Conservation (phyloP, 2,797 vertebrate genomes). For the Sebastes alutus region DNA sequence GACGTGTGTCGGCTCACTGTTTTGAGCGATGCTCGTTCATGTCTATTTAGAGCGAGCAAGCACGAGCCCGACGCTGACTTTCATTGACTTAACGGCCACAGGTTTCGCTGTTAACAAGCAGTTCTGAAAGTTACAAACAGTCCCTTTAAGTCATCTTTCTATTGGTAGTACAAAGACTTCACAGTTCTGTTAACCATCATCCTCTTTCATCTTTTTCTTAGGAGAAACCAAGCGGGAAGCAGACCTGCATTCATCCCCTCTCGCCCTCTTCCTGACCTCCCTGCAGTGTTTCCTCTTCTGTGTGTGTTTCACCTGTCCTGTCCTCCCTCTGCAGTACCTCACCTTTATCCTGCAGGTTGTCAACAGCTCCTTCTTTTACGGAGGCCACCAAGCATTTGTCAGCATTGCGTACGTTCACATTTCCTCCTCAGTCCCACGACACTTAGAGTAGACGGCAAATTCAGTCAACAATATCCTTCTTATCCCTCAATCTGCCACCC, state of each 20-base stretch:
- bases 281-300: constrained; percentile 24
- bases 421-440: not conserved
- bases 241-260: constrained; percentile 65
- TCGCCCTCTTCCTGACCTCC: constrained; percentile 19
- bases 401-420: constrained; percentile 74
- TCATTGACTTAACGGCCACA: too few species aligned
- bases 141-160: not conserved
- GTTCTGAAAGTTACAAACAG: too few species aligned
- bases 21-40: too few species aligned
- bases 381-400: constrained; percentile 86
- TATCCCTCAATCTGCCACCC: not conserved
- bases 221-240: constrained; percentile 66
- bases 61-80: too few species aligned
- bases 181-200: not conserved
- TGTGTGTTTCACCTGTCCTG: constrained; percentile 59
- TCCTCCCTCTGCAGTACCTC: constrained; percentile 82
- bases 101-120: too few species aligned
- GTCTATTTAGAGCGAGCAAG: too few species aligned
- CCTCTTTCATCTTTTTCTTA: not conserved
- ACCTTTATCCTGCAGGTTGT: constrained; percentile 87
- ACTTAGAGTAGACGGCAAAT: not conserved
- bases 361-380: constrained; percentile 87
- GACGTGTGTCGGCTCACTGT: too few species aligned
- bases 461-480: too few species aligned
- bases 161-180: not conserved